Percentiles rank a stretch among this genome's conserved stretches.
Conservation (phyloP, 2,113 vertebrate species). For the Thalassarche chlororhynchos region DNA sequence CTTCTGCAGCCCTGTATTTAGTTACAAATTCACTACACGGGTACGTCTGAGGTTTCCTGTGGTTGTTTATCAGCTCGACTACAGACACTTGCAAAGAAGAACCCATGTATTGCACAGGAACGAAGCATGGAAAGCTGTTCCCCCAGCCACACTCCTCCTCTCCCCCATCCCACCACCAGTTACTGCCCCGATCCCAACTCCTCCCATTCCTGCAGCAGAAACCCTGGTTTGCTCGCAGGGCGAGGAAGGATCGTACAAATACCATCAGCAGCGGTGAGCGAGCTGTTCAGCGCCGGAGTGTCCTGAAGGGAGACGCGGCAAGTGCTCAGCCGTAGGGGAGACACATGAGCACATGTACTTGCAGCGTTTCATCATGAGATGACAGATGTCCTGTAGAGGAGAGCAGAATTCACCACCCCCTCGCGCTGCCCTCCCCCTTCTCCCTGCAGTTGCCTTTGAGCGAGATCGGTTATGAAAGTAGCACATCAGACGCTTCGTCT, state of each 20-base stretch:
- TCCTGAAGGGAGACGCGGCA: not conserved
- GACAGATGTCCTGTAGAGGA: not conserved
- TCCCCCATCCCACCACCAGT: not conserved
- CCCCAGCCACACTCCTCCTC: rapidly evolving
- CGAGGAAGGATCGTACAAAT: rapidly evolving
- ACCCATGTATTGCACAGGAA: not conserved
- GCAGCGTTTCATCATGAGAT: rapidly evolving
- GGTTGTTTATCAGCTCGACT: not conserved
- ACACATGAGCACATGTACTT: not conserved
- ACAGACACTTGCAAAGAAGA: not conserved
- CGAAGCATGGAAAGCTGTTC: not conserved
- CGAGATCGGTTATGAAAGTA: not conserved
- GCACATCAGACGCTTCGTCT: not conserved
- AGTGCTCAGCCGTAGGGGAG: not conserved
- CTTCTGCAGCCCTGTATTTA: not conserved
- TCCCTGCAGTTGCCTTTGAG: not conserved
- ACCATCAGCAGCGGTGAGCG: rapidly evolving
- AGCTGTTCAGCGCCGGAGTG: rapidly evolving
- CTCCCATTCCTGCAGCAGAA: not conserved
- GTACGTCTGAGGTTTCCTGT: not conserved
- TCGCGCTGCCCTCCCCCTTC: not conserved
- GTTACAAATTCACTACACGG: not conserved
- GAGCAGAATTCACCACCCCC: not conserved
- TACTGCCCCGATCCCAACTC: not conserved
- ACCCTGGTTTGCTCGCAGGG: rapidly evolving